These are phyloP conservation scores for Falco rusticolus DNA, from an alignment of 2,797 vertebrate genomes.

Conservation along the genomic window DNA sequence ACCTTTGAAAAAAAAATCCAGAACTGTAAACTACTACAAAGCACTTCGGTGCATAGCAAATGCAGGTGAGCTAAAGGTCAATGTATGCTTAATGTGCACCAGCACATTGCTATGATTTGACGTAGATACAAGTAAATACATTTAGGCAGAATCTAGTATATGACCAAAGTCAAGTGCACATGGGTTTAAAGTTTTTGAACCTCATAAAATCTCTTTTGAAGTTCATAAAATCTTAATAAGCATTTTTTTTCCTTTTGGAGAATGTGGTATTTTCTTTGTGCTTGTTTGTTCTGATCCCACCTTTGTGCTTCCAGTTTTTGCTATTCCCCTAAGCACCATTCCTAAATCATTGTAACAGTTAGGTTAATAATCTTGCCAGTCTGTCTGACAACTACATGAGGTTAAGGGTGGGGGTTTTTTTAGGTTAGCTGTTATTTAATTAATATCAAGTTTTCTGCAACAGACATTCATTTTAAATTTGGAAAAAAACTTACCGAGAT, in stretches of 20 bases:
- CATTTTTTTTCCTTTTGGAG: not conserved
- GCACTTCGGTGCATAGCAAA: not conserved
- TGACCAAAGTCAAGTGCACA: not conserved
- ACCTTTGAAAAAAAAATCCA: not conserved
- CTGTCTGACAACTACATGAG: not conserved
- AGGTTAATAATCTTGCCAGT: not conserved
- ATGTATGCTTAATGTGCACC: not conserved
- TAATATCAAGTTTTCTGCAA: not conserved
- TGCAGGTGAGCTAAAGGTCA: not conserved
- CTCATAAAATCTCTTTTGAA: not conserved
- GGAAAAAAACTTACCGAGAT: not conserved
- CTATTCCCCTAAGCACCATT: not conserved
- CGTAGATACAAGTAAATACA: not conserved
- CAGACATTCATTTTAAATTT: not conserved
- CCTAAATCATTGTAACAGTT: not conserved
- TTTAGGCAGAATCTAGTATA: not conserved
- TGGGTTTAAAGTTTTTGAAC: not conserved
- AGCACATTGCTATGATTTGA: not conserved
- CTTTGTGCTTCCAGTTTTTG: not conserved
- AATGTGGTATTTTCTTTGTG: not conserved
- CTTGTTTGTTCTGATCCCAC: not conserved
- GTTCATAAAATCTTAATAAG: not conserved
- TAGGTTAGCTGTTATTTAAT: not conserved
- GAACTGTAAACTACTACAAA: not conserved
- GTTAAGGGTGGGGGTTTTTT: not conserved